Base-by-base conservation (phyloP, 2,797 vertebrate species). In the Passerculus sandwichensis region DNA sequence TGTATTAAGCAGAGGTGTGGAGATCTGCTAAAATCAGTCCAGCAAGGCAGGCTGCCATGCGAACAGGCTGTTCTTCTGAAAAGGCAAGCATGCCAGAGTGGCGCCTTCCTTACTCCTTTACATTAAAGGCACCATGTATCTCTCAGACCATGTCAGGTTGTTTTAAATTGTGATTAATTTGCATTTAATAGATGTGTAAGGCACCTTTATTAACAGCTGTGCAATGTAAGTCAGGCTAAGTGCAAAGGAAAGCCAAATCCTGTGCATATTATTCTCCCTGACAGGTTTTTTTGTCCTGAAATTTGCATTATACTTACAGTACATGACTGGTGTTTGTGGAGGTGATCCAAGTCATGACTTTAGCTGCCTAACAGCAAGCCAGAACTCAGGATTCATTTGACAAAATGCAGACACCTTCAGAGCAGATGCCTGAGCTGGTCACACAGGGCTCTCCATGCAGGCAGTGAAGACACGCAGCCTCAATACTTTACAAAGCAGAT, bases 151-250 rank as follows among this genome's bases (percentile, higher is more conserved):
- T 10, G 85, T 82, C 89, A 94, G n/a, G 13, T 50, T 88, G 54
- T 36, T 88, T 87, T 38, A 80, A 92, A 89, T 38, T 65, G 61
- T 79, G 83, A 80, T 74, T 82, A 82, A 95, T 93, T 86, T 87
- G 27, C 50, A 71, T 91, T 87, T 91, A 87, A 90, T 77, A 87
- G 83, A 82, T 83, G 36, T 74, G 30, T 89, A 85, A 85, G 74
- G 30, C 48, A 76, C 32, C 27, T 91, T 88, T 94, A 92, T 74
- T 81, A 96, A 87, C 47, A 85, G 71, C 90, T 93, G 53, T 48
- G 50, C 59, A 84, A 76, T 67, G 38, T 82, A 89, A 94, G 51
- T 53, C 21, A 20, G 77, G 32, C 18, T 89, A 61, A 64, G 71
- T 42, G 30, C 19, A 81, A 93, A 76, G 1, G 6, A 82, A 88